A percentile compares a stretch with the other conserved stretches of the same genome.
phyloP scores from a whole-genome alignment of 2,888 invertebrate genomes.

The Hydrotaea cyrtoneurina region DNA sequence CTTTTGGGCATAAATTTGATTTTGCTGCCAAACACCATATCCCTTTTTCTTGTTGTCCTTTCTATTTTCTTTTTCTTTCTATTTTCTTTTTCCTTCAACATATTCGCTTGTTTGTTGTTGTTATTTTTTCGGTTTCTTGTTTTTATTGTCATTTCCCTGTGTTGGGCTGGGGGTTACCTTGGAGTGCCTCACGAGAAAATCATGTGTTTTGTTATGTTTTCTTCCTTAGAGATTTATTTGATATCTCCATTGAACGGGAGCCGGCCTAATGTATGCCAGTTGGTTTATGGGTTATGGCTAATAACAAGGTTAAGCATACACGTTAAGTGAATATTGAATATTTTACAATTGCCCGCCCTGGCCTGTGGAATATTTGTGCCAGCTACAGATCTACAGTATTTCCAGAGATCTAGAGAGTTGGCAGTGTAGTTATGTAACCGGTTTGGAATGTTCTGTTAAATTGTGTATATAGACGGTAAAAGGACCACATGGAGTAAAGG shows the following conservation, averaged over 20 bases:
- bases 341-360: background rate
- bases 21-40: conserved; percentile 15
- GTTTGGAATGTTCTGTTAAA: background rate
- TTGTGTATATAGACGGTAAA: no score
- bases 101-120: background rate
- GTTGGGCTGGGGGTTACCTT: background rate
- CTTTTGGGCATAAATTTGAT: conserved; percentile 33
- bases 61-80: background rate
- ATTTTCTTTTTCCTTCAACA: background rate
- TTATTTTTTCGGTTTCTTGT: background rate
- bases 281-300: background rate
- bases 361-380: background rate
- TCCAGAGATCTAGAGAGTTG: background rate
- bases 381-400: background rate
- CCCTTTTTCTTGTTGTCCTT: background rate
- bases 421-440: background rate
- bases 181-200: no score
- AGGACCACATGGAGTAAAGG: no score
- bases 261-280: background rate
- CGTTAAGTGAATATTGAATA: conserved; percentile 19
- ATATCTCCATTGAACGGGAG: no score
- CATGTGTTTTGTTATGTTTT: no score
- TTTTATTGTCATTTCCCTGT: background rate
- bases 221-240: no score
- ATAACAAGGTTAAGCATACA: conserved; percentile 32